Percentiles rank a stretch among this genome's conserved stretches.
Evolutionary conservation across 2,113 vertebrate species (phyloP).

Genomic region (Plectropomus leopardus): DNA sequence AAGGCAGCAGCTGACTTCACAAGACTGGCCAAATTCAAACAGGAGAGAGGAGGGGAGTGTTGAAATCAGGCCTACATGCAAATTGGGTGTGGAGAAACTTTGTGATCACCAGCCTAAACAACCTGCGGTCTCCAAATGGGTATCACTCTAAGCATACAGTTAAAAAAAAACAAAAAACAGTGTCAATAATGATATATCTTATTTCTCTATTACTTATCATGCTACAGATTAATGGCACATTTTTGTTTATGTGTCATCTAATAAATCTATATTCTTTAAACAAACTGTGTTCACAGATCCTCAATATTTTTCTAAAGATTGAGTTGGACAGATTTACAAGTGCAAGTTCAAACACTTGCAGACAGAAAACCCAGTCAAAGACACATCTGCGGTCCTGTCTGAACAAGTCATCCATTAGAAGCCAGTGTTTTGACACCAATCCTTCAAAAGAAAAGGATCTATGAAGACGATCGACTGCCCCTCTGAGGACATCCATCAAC

Average conservation of each 20-base stretch:
- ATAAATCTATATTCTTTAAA: neutral
- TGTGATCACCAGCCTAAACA: neutral
- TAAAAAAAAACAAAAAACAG: too few species aligned
- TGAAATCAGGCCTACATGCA: slow-evolving; percentile 11
- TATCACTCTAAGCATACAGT: neutral
- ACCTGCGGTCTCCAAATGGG: neutral
- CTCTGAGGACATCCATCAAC: slow-evolving; percentile 80
- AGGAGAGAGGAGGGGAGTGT: slow-evolving; percentile 9
- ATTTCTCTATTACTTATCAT: neutral
- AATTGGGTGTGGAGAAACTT: slow-evolving; percentile 26
- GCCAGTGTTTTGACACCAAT: slow-evolving; percentile 76
- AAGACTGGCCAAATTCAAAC: slow-evolving; percentile 46
- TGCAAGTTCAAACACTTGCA: slow-evolving; percentile 24
- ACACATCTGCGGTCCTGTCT: slow-evolving; percentile 67
- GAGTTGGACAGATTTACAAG: slow-evolving; percentile 12
- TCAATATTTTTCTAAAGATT: neutral
- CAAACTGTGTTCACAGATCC: neutral
- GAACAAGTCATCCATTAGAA: slow-evolving; percentile 78
- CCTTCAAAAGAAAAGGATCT: slow-evolving; percentile 76
- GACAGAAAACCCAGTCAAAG: slow-evolving; percentile 45
- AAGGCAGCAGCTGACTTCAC: slow-evolving; percentile 69
- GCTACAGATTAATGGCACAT: neutral
- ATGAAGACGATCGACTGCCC: slow-evolving; percentile 74
- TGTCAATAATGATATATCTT: too few species aligned
- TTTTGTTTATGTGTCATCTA: neutral